A percentile compares a stretch with the other conserved stretches of the same genome.
These are phyloP conservation scores for Cremastinae sp. DNA, from an alignment of 2,888 invertebrate species.

Conservation along the genomic window DNA sequence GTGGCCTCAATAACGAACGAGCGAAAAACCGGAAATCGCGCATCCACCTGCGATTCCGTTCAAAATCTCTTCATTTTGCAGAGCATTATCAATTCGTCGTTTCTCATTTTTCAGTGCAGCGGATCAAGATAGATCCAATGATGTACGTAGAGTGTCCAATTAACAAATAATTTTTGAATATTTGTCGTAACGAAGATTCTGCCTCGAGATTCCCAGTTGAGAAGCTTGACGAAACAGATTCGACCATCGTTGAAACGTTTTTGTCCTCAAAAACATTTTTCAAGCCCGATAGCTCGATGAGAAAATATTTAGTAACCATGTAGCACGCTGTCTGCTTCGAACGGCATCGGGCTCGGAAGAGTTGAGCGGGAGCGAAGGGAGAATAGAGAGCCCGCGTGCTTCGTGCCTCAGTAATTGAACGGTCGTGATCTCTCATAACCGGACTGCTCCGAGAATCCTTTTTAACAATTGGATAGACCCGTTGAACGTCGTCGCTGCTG, in stretches of 20 bases:
- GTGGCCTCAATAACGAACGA: conserved; percentile 67
- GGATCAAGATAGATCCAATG: too few species aligned
- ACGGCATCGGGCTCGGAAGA: conserved; percentile 1
- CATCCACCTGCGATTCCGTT: conserved; percentile 54
- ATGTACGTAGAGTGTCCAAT: conserved; percentile 10
- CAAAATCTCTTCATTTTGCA: conserved; percentile 22
- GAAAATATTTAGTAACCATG: neutral
- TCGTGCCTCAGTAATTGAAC: conserved; percentile 49
- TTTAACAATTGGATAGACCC: conserved; percentile 52
- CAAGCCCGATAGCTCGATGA: neutral
- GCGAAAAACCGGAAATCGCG: conserved; percentile 61
- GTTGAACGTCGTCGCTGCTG: conserved; percentile 24
- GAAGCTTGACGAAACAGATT: too few species aligned
- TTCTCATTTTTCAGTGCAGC: conserved; percentile 16
- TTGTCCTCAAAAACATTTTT: neutral
- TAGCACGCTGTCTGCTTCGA: neutral
- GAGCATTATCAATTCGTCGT: neutral
- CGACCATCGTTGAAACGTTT: too few species aligned
- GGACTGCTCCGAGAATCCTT: conserved; percentile 50
- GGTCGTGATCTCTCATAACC: conserved; percentile 57
- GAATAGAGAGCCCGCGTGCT: conserved; percentile 35
- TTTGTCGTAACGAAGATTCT: neutral
- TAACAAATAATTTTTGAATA: too few species aligned
- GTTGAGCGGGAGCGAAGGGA: conserved; percentile 22
- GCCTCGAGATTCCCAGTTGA: too few species aligned